Base-by-base conservation (phyloP, 2,113 vertebrate genomes). In the Centrocercus urophasianus region DNA sequence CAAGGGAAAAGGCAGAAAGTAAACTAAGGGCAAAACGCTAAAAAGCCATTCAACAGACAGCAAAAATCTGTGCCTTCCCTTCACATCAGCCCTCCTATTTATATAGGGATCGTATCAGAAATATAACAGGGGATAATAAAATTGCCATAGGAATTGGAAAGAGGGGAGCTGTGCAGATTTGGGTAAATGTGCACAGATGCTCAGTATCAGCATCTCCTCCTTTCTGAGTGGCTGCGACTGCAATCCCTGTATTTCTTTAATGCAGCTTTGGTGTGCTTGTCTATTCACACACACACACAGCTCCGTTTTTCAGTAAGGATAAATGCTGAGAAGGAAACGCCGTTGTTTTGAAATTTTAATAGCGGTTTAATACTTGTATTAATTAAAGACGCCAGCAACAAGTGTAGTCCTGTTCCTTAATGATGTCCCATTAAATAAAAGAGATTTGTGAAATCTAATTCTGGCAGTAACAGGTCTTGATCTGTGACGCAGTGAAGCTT, bases 401-500 rank as follows among this genome's bases (percentile, higher is more conserved):
- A 60, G 69, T 65, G 64, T 63, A 81, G 76, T 67, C 86, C 90
- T 96, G 82, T 48, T 80, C 60, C 83, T 90, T 98, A 97, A 97
- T 96, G 97, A 97, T 95, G 97, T 22, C 94, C 96, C 93, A 95
- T 84, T 95, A 88, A 96, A 97, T 84, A 95, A 90, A 97, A 97
- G 96, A 93, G 93, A 95, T 95, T 96, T 97, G 97, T 97, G 97
- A 98, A 97, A 98, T 97, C 96, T 96, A 97, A 97, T 96, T 98
- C 97, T 97, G 96, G 93, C 96, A 97, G 96, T 97, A 97, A 97
- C 86, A 89, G 97, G 98, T 97, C 97, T 94, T n/a, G 95, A 95
- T 97, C 97, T 97, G 97, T 94, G 96, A 96, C 96, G 96, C 97
- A 97, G 96, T 50, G 94, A 98, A 97, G 97, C 98, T 97, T 97